Conservation (phyloP, 2,113 vertebrate species). For the Anoura caudifer region DNA sequence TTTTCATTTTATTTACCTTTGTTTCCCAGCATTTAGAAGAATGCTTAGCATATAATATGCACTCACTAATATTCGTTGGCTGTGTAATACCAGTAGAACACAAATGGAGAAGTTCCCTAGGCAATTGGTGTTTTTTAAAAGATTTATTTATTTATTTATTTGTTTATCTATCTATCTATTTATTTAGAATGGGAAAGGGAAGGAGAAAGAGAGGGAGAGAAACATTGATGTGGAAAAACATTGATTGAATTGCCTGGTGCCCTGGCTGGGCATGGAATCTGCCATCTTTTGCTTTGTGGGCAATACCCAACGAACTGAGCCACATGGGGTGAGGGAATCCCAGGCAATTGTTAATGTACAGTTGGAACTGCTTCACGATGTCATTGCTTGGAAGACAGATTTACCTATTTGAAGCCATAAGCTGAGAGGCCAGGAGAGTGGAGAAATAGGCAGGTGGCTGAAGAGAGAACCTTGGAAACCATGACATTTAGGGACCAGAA, state of each 20-base stretch:
- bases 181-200: no score
- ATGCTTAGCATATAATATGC: neutral
- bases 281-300: no score
- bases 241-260: no score
- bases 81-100: neutral
- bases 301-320: no score
- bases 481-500: neutral
- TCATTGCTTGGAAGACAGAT: neutral
- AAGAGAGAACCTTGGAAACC: neutral
- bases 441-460: neutral
- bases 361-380: no score
- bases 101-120: neutral
- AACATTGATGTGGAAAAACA: no score
- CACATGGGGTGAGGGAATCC: no score
- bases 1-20: constrained; percentile 12
- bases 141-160: no score
- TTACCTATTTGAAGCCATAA: neutral
- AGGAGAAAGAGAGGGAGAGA: no score
- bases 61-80: neutral
- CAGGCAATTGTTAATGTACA: neutral
- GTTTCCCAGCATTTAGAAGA: neutral
- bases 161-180: no score
- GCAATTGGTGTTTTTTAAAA: no score
- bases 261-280: no score
- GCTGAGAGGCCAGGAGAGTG: neutral